Conservation (phyloP, 2,888 invertebrate genomes). For the Nomada ferruginata region DNA sequence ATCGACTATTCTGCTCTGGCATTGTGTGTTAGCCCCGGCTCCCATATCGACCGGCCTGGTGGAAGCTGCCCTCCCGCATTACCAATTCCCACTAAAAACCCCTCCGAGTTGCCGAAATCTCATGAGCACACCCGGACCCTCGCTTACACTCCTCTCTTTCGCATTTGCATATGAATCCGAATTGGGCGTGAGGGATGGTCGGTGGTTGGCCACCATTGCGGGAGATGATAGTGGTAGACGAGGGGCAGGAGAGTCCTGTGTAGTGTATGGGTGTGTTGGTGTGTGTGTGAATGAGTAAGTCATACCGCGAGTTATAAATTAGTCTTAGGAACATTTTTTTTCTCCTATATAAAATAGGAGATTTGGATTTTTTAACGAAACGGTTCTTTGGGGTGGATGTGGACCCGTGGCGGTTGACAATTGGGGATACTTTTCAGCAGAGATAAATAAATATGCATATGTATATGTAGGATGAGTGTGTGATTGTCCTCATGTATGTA, state of each 20-base stretch:
- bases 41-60: constrained; percentile 50
- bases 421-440: no score
- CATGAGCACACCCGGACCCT: constrained; percentile 38
- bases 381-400: neutral
- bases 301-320: constrained; percentile 30
- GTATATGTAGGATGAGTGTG: no score
- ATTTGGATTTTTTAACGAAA: neutral
- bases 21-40: constrained; percentile 27
- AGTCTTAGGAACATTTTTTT: constrained; percentile 4
- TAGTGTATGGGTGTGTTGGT: constrained; percentile 20
- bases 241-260: constrained; percentile 25
- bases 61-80: constrained; percentile 77
- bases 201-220: constrained; percentile 53
- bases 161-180: constrained; percentile 80
- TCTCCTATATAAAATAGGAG: neutral
- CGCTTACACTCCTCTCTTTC: constrained; percentile 35
- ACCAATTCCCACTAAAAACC: constrained; percentile 70
- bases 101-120: constrained; percentile 55
- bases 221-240: constrained; percentile 54
- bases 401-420: neutral
- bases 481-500: no score
- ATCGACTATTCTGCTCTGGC: constrained; percentile 43
- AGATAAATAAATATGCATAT: no score
- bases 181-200: constrained; percentile 70
- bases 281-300: constrained; percentile 15